Percentiles rank a stretch among this genome's conserved stretches.
phyloP scores from a whole-genome alignment of 2,888 invertebrate genomes.

The Harpalus rubripes region DNA sequence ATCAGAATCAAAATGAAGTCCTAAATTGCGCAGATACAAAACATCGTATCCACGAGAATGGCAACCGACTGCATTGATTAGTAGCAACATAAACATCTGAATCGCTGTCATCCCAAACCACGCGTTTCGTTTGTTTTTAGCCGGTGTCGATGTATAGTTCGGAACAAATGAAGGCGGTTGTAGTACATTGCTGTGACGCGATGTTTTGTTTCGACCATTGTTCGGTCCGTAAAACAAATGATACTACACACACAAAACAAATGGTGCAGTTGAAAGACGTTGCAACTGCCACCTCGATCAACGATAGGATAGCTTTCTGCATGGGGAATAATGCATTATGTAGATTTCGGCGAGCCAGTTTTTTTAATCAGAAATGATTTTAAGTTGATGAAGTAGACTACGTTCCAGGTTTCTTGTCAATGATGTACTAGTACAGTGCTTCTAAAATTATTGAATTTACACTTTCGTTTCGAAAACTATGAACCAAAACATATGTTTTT shows the following conservation, averaged over 20 bases:
- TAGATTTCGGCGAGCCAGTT: background rate
- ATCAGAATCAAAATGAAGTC: background rate
- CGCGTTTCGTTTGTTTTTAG: slow-evolving; percentile 44
- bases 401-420: background rate
- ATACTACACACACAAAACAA: slow-evolving; percentile 61
- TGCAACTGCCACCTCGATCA: slow-evolving; percentile 34
- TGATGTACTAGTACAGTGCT: background rate
- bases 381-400: slow-evolving; percentile 4
- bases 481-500: too few species aligned
- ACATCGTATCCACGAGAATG: background rate
- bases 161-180: slow-evolving; percentile 48
- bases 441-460: background rate
- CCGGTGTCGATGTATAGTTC: slow-evolving; percentile 43
- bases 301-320: slow-evolving; percentile 14
- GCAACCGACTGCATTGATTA: background rate
- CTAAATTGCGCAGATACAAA: background rate
- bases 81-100: background rate
- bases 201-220: slow-evolving; percentile 58
- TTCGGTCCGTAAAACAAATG: slow-evolving; percentile 58
- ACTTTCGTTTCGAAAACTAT: background rate
- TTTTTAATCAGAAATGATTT: slow-evolving; percentile 14
- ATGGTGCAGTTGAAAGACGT: slow-evolving; percentile 60
- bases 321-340: slow-evolving; percentile 14
- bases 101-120: slow-evolving; percentile 19
- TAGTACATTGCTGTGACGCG: slow-evolving; percentile 38